A percentile compares a stretch with the other conserved stretches of the same genome.
These are phyloP conservation scores for Phytoseiulus persimilis DNA, from an alignment of 2,888 invertebrate species.

Conservation along the genomic window DNA sequence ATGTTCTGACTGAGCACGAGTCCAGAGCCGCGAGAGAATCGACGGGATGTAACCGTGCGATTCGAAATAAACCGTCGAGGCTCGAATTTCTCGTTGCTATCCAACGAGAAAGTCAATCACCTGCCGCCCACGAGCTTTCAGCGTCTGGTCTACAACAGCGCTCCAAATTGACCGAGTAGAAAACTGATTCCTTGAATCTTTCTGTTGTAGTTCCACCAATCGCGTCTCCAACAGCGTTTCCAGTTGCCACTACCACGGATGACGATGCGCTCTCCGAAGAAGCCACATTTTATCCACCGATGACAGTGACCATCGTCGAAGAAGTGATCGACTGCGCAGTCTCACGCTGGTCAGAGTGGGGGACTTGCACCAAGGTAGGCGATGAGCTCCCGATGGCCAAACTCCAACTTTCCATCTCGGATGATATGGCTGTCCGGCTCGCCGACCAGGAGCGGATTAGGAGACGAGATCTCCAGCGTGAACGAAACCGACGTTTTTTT, in stretches of 20 bases:
- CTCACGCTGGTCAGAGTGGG: constrained; percentile 43
- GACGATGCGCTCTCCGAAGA: background rate
- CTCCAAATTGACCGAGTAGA: background rate
- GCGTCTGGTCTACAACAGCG: too few species aligned
- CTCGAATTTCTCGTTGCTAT: too few species aligned
- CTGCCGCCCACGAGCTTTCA: background rate
- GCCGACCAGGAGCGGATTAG: too few species aligned
- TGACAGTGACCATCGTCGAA: constrained; percentile 8
- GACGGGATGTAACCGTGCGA: too few species aligned
- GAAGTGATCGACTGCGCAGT: constrained; percentile 42
- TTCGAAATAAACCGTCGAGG: too few species aligned
- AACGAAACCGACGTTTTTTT: background rate
- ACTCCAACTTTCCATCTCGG: too few species aligned
- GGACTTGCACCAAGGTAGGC: constrained; percentile 42
- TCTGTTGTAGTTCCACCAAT: background rate
- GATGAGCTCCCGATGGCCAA: background rate
- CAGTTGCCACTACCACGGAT: background rate
- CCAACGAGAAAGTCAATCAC: too few species aligned
- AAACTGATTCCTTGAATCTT: too few species aligned
- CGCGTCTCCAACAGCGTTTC: background rate
- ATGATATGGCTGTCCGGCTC: too few species aligned
- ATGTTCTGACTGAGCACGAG: too few species aligned
- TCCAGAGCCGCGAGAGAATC: too few species aligned
- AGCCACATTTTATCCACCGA: background rate
- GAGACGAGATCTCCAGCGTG: too few species aligned